These are phyloP conservation scores for Myotis planiceps DNA, from an alignment of 2,797 vertebrate species.

Conservation along the genomic window DNA sequence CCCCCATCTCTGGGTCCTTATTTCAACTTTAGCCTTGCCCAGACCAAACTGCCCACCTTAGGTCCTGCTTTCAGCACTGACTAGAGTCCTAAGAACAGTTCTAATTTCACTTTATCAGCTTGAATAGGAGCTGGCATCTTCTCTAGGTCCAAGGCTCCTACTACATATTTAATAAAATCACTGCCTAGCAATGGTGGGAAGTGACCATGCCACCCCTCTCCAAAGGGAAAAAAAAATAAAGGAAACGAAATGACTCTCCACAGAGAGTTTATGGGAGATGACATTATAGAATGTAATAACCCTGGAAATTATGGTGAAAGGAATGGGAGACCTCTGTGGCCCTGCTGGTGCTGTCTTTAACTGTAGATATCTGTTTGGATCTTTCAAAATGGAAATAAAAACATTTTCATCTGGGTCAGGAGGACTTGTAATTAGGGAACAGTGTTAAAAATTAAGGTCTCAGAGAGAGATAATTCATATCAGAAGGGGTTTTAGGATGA, in stretches of 20 bases:
- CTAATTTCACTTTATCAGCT: neutral
- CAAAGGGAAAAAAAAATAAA: neutral
- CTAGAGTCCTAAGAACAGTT: neutral
- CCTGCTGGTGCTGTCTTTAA: neutral
- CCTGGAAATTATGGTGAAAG: neutral
- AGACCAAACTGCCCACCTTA: neutral
- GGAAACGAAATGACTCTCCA: neutral
- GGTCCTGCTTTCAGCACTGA: neutral
- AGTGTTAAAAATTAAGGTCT: neutral
- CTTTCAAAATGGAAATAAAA: slow-evolving; percentile 2
- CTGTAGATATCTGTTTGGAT: neutral
- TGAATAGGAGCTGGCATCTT: neutral
- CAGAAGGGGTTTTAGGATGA: neutral
- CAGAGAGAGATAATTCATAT: neutral
- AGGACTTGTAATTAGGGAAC: neutral
- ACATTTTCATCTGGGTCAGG: neutral
- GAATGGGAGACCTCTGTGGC: neutral
- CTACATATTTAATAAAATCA: neutral
- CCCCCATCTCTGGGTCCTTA: neutral
- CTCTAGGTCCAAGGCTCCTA: neutral
- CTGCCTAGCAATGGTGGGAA: neutral
- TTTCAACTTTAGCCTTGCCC: neutral
- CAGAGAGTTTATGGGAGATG: neutral
- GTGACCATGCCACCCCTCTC: neutral
- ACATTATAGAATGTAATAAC: neutral